phyloP scores from a whole-genome alignment of 1,140 invertebrate genomes.

The Aphelenchoides fujianensis region DNA sequence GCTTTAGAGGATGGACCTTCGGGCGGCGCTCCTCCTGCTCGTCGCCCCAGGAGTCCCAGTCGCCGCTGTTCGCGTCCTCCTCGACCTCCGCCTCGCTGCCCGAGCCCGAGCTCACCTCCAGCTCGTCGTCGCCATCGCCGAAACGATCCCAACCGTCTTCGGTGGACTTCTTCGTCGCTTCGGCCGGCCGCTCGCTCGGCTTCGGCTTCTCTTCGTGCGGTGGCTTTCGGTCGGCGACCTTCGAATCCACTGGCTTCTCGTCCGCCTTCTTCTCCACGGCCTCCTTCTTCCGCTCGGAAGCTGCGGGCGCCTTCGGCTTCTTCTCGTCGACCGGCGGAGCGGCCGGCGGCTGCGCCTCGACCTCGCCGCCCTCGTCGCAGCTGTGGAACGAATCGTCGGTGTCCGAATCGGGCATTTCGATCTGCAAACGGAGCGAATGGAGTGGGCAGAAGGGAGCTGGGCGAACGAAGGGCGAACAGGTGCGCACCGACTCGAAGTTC shows the following conservation, averaged over 20 bases:
- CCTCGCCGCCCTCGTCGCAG: neutral
- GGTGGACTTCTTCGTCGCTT: neutral
- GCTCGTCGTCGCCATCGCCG: neutral
- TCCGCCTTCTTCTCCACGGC: neutral
- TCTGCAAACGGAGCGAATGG: no score
- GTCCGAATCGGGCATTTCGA: conserved; percentile 5
- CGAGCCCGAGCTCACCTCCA: neutral
- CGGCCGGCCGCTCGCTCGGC: neutral
- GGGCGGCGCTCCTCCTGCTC: neutral
- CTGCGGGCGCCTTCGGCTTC: no score
- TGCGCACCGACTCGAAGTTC: no score
- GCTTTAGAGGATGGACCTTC: neutral
- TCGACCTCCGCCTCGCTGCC: neutral
- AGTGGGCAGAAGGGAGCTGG: no score
- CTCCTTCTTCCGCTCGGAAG: no score
- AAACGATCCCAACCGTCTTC: neutral
- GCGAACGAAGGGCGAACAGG: no score
- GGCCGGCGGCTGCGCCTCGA: neutral
- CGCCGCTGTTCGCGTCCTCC: neutral
- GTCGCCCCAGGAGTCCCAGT: neutral
- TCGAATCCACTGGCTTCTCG: neutral
- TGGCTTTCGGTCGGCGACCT: neutral
- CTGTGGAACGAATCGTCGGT: neutral
- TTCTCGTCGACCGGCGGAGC: no score
- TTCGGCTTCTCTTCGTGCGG: neutral